Percentiles rank a stretch among this genome's conserved stretches.
Evolutionary conservation across 2,797 vertebrate species (phyloP).

Genomic region (Pseudochirops corinnae): DNA sequence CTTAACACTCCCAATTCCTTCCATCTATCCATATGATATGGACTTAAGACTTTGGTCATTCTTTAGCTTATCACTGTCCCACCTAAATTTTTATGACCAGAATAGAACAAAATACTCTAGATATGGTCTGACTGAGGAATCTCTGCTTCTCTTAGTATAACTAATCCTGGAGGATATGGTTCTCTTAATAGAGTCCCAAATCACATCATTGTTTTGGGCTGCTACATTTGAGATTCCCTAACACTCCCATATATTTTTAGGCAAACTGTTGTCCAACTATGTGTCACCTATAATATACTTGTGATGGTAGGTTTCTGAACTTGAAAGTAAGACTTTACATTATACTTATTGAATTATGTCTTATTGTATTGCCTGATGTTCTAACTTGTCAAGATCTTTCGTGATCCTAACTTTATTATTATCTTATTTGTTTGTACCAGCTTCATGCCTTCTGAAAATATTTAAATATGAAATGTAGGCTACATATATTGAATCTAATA

Average conservation of each 20-base stretch:
- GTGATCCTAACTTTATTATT: not conserved
- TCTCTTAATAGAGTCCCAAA: not conserved
- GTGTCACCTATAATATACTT: not conserved
- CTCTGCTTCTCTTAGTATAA: not conserved
- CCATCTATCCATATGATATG: not conserved
- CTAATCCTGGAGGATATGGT: not conserved
- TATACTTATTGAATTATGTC: not conserved
- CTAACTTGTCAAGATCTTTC: not conserved
- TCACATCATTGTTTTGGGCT: not conserved
- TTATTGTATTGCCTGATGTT: not conserved
- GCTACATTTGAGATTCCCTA: not conserved
- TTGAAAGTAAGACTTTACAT: not conserved
- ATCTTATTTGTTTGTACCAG: not conserved
- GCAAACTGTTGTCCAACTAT: not conserved
- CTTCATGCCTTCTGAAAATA: too few species aligned
- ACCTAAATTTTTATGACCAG: not conserved
- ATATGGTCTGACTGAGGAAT: not conserved
- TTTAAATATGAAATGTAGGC: too few species aligned
- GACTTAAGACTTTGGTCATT: not conserved
- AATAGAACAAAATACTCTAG: not conserved
- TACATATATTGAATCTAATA: not conserved
- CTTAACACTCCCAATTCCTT: not conserved
- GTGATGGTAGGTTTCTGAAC: not conserved
- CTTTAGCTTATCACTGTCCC: not conserved
- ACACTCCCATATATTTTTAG: not conserved